Base-by-base conservation (phyloP, 1,140 invertebrate genomes). In the Brachionus paranguensis region DNA sequence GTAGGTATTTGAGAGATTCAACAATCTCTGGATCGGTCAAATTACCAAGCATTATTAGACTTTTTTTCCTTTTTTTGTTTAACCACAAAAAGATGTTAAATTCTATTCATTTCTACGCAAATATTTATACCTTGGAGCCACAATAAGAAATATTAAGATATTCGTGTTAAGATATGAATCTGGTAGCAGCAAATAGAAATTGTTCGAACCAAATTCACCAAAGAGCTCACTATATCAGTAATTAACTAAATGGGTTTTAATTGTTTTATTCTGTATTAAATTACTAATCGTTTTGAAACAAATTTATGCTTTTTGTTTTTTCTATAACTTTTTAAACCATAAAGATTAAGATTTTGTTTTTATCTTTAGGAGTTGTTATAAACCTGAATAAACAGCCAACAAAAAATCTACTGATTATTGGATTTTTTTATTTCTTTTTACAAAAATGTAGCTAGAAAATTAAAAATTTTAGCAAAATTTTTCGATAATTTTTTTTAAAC, bases 1-100 rank as follows among this genome's bases (percentile, higher is more conserved):
- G 53, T 27, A 84, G 43, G 53, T 84, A 84, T 29, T 70, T 64
- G 3, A 84, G 41, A 33, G 84, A 84, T 70, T 84, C 84, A 20
- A 78, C 68, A 24, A 84, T 37, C 47, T 84, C 84, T 20, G 84
- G 72, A 65, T 84, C 84, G 12, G 45, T 84, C 24, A 65, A 37
- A 78, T 84, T 70, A 68, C 8, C 72, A 7, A 10, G 20, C 68
- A 72, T 72, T 6, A 60, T 60, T 60, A 60, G 17, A 60, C 10
- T 60, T 60, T 60, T 24, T 60, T 10, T 60, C 20, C 20, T 60
- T 20, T 60, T 55, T 55, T 55, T 55, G 33, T 37, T 37, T 37
- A 37, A 20, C 20, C 53, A 60, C 53, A 60, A 60, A 60, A 60
- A 60, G 53, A 60, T 60, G 53, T 60, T 60, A 20, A 20, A 8